Evolutionary conservation across 2,888 invertebrate genomes (phyloP).

Genomic region (Oxytorus armatus): DNA sequence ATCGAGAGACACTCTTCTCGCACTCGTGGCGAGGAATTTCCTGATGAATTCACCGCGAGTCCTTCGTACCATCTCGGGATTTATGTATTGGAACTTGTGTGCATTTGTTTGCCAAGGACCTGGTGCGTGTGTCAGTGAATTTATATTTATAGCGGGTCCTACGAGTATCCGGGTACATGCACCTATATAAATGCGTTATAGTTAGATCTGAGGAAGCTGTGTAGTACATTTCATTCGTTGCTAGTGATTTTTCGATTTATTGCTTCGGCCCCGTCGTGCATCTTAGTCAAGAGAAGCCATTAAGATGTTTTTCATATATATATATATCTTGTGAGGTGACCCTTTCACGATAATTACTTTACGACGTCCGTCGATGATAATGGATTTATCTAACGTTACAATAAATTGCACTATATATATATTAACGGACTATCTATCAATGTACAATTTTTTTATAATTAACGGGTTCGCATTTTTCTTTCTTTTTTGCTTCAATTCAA

Average conservation of each 20-base stretch:
- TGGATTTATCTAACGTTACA: conserved; percentile 35
- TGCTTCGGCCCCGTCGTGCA: conserved; percentile 10
- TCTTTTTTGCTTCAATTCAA: background rate
- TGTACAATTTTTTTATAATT: conserved; percentile 28
- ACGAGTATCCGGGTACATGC: conserved; percentile 5
- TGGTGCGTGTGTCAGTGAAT: too few species aligned
- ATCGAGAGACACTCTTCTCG: conserved; percentile 16
- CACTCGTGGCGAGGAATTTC: conserved; percentile 35
- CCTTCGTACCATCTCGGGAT: conserved; percentile 22
- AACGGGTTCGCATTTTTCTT: conserved; percentile 28
- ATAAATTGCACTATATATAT: conserved; percentile 2
- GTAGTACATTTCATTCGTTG: conserved; percentile 14
- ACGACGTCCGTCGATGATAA: conserved; percentile 1
- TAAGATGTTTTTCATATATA: conserved; percentile 48
- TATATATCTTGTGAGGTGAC: conserved; percentile 25
- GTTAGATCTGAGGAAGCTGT: conserved; percentile 21
- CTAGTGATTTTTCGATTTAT: conserved; percentile 41
- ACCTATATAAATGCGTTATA: conserved; percentile 29
- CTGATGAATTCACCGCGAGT: conserved; percentile 59
- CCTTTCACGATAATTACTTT: conserved; percentile 55
- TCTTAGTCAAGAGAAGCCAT: conserved; percentile 39
- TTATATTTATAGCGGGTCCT: conserved; percentile 5
- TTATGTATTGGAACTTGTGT: conserved; percentile 11
- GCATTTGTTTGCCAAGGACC: too few species aligned
- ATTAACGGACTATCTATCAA: conserved; percentile 15